Conservation (phyloP, 23 tunicate species). For the Corella eumyota region DNA sequence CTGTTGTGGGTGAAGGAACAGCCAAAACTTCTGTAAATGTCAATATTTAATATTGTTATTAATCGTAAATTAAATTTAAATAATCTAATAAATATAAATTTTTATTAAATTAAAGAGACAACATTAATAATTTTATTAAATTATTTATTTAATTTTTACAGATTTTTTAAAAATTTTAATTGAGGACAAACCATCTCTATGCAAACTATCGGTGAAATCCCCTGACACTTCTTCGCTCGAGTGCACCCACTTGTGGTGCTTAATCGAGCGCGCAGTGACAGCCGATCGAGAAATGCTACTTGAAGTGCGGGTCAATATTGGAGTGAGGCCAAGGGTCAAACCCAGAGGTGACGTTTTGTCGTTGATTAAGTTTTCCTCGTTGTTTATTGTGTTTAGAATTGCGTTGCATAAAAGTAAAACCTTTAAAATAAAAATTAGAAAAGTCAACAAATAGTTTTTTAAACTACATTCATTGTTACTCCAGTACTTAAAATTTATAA, state of each 20-base stretch:
- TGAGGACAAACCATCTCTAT: constrained; percentile 20
- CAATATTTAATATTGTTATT: too few species aligned
- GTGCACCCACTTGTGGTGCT: constrained; percentile 67
- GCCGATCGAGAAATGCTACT: constrained; percentile 30
- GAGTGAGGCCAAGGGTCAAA: constrained; percentile 19
- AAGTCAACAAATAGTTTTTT: not conserved
- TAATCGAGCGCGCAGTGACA: constrained; percentile 70
- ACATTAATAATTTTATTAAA: too few species aligned
- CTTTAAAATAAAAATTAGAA: constrained; percentile 9
- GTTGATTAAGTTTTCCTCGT: constrained; percentile 12
- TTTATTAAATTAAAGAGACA: too few species aligned
- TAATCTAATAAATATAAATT: too few species aligned
- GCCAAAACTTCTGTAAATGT: too few species aligned
- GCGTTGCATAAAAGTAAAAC: constrained; percentile 65
- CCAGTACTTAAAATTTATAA: too few species aligned
- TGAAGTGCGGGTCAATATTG: constrained; percentile 31
- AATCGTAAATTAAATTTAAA: too few species aligned
- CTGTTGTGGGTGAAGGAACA: too few species aligned
- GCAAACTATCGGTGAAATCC: constrained; percentile 54
- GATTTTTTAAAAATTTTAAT: too few species aligned
- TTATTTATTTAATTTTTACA: too few species aligned
- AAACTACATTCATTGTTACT: too few species aligned
- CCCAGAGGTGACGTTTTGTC: constrained; percentile 26
- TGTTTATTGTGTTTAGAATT: constrained; percentile 29
- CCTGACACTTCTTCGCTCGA: constrained; percentile 80